phyloP scores from a whole-genome alignment of 2,888 invertebrate species.

The Pseudoips prasinana region DNA sequence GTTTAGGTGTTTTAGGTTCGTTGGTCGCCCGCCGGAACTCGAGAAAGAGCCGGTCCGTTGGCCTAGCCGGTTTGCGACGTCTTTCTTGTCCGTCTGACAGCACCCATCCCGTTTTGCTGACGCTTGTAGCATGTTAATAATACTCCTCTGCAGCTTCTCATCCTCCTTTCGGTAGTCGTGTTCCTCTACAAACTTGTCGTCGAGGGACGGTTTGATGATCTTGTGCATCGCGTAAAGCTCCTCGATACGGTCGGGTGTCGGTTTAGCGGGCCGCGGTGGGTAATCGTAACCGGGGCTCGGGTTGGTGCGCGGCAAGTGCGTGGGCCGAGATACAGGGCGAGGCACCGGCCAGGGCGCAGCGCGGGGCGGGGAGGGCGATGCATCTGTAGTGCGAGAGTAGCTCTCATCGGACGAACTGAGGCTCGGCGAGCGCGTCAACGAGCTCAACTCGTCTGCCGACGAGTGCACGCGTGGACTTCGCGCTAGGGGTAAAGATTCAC shows the following conservation, averaged over 20 bases:
- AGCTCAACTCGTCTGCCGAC: conserved; percentile 91
- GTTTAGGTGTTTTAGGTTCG: conserved; percentile 78
- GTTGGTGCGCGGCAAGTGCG: conserved; percentile 73
- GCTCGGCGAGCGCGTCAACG: conserved; percentile 90
- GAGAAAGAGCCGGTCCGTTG: conserved; percentile 78
- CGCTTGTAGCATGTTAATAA: conserved; percentile 77
- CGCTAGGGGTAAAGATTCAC: conserved; percentile 84
- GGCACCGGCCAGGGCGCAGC: conserved; percentile 61
- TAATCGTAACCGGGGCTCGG: conserved; percentile 80
- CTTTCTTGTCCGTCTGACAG: conserved; percentile 86
- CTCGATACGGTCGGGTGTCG: conserved; percentile 57
- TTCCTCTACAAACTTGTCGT: conserved; percentile 41
- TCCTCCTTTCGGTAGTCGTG: conserved; percentile 69
- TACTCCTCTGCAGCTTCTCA: conserved; percentile 72
- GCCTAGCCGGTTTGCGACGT: conserved; percentile 63
- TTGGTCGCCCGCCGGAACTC: conserved; percentile 74
- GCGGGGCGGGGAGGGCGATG: conserved; percentile 82
- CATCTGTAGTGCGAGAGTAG: conserved; percentile 91
- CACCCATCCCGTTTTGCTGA: conserved; percentile 84
- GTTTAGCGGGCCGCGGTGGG: conserved; percentile 77
- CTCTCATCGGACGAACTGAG: conserved; percentile 93
- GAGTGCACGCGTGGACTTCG: conserved; percentile 85
- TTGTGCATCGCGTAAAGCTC: conserved; percentile 72
- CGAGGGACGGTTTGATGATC: conserved; percentile 59
- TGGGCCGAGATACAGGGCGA: conserved; percentile 42